Evolutionary conservation across 2,797 vertebrate species (phyloP).

Genomic region (Champsocephalus esox): DNA sequence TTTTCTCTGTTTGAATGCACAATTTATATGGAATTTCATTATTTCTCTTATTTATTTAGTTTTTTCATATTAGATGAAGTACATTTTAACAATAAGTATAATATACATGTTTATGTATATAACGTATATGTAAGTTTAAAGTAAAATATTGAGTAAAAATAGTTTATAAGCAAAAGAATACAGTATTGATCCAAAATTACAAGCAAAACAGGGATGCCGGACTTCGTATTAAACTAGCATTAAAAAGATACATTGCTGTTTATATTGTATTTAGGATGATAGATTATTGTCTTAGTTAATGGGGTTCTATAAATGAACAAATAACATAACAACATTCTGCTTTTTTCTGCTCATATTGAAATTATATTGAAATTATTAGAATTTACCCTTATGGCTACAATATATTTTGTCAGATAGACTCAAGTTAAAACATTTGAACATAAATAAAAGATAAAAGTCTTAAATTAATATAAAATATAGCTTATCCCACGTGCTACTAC

Average conservation of each 20-base stretch:
- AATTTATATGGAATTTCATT: background rate
- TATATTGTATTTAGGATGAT: no score
- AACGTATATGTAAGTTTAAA: no score
- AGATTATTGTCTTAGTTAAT: no score
- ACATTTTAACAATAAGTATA: background rate
- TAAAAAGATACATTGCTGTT: no score
- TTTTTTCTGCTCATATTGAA: background rate
- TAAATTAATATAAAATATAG: background rate
- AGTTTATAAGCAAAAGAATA: background rate
- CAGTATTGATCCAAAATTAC: no score
- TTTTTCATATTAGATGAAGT: background rate
- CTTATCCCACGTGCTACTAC: background rate
- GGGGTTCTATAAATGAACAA: no score
- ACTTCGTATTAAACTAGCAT: no score
- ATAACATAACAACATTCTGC: background rate
- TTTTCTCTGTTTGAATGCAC: background rate
- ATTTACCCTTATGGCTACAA: background rate
- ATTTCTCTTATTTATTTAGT: background rate
- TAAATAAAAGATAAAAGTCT: background rate
- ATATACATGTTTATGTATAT: no score
- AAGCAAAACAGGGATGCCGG: no score
- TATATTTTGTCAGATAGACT: background rate
- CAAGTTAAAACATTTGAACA: background rate
- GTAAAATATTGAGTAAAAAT: background rate
- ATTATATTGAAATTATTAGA: background rate